Conservation (phyloP, 2,888 invertebrate species). For the Coremacera marginata region DNA sequence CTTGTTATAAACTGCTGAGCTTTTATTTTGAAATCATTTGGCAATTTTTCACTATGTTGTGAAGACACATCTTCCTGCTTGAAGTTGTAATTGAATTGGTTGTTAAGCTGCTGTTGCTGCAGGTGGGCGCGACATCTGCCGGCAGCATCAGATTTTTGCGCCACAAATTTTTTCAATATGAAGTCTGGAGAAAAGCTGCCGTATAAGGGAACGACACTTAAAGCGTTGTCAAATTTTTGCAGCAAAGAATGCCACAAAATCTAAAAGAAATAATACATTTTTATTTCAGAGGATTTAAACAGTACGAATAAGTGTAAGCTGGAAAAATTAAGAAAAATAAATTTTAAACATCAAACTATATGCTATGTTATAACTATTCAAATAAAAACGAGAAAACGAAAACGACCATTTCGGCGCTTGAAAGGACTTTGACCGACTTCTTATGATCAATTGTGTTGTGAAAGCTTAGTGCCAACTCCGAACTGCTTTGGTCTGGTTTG, state of each 20-base stretch:
- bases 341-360: too few species aligned
- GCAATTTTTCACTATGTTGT: conserved; percentile 43
- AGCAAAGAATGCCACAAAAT: conserved; percentile 50
- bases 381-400: too few species aligned
- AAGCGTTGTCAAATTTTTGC: conserved; percentile 54
- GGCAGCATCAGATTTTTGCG: conserved; percentile 54
- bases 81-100: conserved; percentile 39
- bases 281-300: not conserved
- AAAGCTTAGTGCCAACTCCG: too few species aligned
- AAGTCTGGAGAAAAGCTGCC: conserved; percentile 55
- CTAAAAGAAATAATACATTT: conserved; percentile 40
- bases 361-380: too few species aligned
- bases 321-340: too few species aligned
- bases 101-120: conserved; percentile 18
- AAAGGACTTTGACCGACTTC: too few species aligned
- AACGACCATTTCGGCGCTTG: too few species aligned
- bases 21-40: conserved; percentile 37
- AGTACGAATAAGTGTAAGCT: too few species aligned
- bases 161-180: conserved; percentile 55
- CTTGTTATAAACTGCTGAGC: conserved; percentile 36
- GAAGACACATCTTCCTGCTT: conserved; percentile 40
- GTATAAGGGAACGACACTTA: conserved; percentile 59
- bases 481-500: too few species aligned
- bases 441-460: too few species aligned
- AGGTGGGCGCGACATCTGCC: conserved; percentile 51